A percentile compares a stretch with the other conserved stretches of the same genome.
These are phyloP conservation scores for Cheilosia scutellata DNA, from an alignment of 2,888 invertebrate genomes.

Conservation along the genomic window DNA sequence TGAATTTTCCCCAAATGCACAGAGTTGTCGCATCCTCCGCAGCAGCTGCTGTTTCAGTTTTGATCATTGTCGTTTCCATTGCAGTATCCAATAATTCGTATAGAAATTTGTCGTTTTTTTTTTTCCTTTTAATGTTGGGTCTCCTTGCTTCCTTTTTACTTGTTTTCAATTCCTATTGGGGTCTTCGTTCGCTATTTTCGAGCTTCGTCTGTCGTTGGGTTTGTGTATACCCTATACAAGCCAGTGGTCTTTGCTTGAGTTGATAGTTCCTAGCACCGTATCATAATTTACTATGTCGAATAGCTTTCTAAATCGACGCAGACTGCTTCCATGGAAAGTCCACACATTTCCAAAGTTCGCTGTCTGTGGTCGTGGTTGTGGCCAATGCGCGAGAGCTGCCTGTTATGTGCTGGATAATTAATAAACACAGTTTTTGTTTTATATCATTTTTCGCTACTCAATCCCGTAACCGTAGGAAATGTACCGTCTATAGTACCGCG, in stretches of 20 bases:
- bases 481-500: conserved; percentile 45
- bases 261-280: conserved; percentile 38
- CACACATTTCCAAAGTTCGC: conserved; percentile 57
- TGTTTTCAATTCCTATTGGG: conserved; percentile 50
- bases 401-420: conserved; percentile 40
- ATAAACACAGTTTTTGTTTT: conserved; percentile 29
- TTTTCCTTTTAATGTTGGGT: conserved; percentile 32
- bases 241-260: conserved; percentile 4
- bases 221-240: conserved; percentile 7
- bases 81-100: conserved; percentile 62
- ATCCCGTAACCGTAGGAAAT: conserved; percentile 54
- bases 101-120: conserved; percentile 45
- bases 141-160: conserved; percentile 55
- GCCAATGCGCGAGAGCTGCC: conserved; percentile 21
- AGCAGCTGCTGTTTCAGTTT: conserved; percentile 48
- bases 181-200: conserved; percentile 43
- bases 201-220: conserved; percentile 42
- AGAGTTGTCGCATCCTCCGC: conserved; percentile 58
- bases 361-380: conserved; percentile 7
- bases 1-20: conserved; percentile 53
- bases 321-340: conserved; percentile 40
- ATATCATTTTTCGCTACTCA: conserved; percentile 48
- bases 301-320: conserved; percentile 54
- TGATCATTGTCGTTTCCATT: conserved; percentile 58
- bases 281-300: conserved; percentile 43